Base-by-base conservation (phyloP, 2,113 vertebrate genomes). In the Struthidea cinerea region DNA sequence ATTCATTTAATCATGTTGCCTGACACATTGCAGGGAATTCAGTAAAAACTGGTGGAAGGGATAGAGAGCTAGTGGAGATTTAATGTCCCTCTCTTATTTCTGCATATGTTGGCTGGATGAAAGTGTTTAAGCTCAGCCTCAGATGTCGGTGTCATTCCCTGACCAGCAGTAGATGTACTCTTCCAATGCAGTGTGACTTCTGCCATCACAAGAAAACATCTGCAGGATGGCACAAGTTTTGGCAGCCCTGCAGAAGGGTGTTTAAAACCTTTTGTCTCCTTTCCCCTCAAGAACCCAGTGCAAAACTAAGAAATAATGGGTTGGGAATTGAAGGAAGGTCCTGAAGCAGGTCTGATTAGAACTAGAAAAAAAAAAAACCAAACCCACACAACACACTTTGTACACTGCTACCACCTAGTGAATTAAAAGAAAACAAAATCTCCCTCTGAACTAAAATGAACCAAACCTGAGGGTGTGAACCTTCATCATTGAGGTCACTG, bases 341-440 rank as follows among this genome's bases (percentile, higher is more conserved):
- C 85, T 81, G 16, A 90, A 60, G 24, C 7, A 7, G 73, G 26
- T 44, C 70, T 76, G 63, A 90, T 94, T 67, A 89, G 61, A 92
- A 77, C 41, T 28, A 7, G 32, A 2, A 11, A 35, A 6, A 33
- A 33, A 41, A 67, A 50, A 13, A 5, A 6, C 24, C 35, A 23
- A 41, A 37, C 27, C 13, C 2, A 33, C 26, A 60, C 24, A 37
- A 44, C 78, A 93, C 53, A 74, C 16, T 94, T 78, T 96, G 92
- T 89, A 56, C 94, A 88, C 92, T 97, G 73, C 96, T 96, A 97
- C 96, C 96, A 95, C 91, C 96, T 97, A 97, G 96, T 94, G 94
- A 94, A 90, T 67, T 64, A 52, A 75, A 80, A 70, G 55, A 64
- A 95, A 96, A 84, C 41, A 61, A 92, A 88, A 49, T 64, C 44